Evolutionary conservation across 2,888 invertebrate genomes (phyloP).

Genomic region (Eucera pruinosa): DNA sequence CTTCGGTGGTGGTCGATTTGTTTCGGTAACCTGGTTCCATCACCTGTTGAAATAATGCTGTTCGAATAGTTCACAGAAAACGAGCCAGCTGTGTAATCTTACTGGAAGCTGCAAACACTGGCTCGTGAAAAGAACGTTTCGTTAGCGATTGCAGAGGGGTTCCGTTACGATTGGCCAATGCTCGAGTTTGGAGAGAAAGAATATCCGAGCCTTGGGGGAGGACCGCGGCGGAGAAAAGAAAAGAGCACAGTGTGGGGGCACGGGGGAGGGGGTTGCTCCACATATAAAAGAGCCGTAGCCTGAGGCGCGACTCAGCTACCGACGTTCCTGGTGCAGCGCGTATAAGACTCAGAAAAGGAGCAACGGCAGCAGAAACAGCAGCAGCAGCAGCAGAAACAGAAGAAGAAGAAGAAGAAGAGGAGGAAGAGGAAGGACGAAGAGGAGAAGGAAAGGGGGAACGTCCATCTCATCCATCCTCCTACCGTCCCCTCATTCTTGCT

Average conservation of each 20-base stretch:
- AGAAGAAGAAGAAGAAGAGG: slow-evolving; percentile 24
- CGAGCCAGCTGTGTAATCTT: neutral
- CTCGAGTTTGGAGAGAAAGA: slow-evolving; percentile 28
- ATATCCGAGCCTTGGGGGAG: slow-evolving; percentile 61
- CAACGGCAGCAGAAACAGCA: slow-evolving; percentile 36
- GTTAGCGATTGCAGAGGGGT: slow-evolving; percentile 46
- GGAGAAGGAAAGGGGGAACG: slow-evolving; percentile 54
- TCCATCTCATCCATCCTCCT: slow-evolving; percentile 78
- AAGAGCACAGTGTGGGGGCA: slow-evolving; percentile 1
- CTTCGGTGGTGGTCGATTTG: neutral
- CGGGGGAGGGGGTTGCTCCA: slow-evolving; percentile 67
- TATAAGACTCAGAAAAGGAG: slow-evolving; percentile 50
- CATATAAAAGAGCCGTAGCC: slow-evolving; percentile 76
- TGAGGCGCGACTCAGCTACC: slow-evolving; percentile 77
- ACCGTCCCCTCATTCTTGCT: slow-evolving; percentile 76
- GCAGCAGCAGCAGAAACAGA: slow-evolving; percentile 24
- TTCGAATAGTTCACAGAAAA: neutral
- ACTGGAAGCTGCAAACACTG: neutral
- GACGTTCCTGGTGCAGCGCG: slow-evolving; percentile 60
- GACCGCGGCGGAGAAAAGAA: slow-evolving; percentile 37
- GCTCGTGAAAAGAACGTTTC: neutral
- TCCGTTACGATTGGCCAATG: slow-evolving; percentile 51
- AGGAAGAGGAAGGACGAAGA: slow-evolving; percentile 24
- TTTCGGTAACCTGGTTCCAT: neutral
- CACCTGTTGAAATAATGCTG: neutral